phyloP scores from a whole-genome alignment of 2,888 invertebrate genomes.

The Xanthia icteritia region DNA sequence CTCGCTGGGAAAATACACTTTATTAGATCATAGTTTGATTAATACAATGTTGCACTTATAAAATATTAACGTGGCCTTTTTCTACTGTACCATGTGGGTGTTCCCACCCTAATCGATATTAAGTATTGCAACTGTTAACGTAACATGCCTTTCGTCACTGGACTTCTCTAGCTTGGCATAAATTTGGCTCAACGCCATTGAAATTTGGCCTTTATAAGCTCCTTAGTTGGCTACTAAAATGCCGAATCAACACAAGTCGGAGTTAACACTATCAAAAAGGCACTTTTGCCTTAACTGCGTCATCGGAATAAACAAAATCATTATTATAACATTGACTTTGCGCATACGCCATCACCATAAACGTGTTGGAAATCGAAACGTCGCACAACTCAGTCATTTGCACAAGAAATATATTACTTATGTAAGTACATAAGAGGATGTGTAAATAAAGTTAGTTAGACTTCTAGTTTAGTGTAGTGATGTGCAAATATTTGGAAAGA shows the following conservation, averaged over 20 bases:
- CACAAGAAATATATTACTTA: slow-evolving; percentile 40
- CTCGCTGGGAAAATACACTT: slow-evolving; percentile 3
- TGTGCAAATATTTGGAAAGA: slow-evolving; percentile 56
- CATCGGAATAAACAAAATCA: slow-evolving; percentile 29
- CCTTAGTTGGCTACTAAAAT: slow-evolving; percentile 13
- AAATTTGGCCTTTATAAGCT: slow-evolving; percentile 5
- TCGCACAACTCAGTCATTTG: slow-evolving; percentile 1
- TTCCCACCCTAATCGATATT: slow-evolving; percentile 31
- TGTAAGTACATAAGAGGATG: slow-evolving; percentile 37
- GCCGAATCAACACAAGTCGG: background rate
- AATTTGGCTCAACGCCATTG: slow-evolving; percentile 41
- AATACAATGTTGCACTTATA: slow-evolving; percentile 3
- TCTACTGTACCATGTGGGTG: background rate
- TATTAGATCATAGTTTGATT: no score
- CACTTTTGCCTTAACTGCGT: slow-evolving; percentile 7
- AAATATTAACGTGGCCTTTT: background rate
- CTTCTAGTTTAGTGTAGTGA: slow-evolving; percentile 59
- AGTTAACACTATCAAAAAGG: slow-evolving; percentile 3
- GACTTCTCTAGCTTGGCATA: slow-evolving; percentile 8
- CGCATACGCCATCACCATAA: slow-evolving; percentile 32
- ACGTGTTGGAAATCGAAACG: slow-evolving; percentile 41
- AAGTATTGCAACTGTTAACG: slow-evolving; percentile 13
- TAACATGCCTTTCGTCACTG: background rate
- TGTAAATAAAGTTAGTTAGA: slow-evolving; percentile 54
- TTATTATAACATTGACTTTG: slow-evolving; percentile 50